Base-by-base conservation (phyloP, 1,140 invertebrate genomes). In the Calliopsis andreniformis region DNA sequence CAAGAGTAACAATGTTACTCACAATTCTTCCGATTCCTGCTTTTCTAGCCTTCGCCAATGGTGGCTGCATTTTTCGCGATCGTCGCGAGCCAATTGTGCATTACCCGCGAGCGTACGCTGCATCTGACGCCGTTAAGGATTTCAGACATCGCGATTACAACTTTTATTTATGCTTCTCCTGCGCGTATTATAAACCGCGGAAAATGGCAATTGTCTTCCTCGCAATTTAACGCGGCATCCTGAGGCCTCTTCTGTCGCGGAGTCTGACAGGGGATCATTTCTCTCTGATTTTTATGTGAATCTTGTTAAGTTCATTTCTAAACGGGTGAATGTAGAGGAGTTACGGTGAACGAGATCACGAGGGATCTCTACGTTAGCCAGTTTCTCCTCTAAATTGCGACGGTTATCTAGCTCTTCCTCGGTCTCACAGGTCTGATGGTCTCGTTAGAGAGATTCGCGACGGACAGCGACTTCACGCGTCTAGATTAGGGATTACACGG, bases 391-490 rank as follows among this genome's bases (percentile, higher is more conserved):
- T 20, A 42, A 71, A 63, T 64, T 47, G 51, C 42, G 32, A 61
- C 39, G 6, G 58, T 18, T 5, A 14, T 1, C 2, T 23, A 28
- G 20, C 72, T 58, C 51, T 39, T 58, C 32, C 42, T 42, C 32
- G 23, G 42, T 61, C 61, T 69, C 55, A 32, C 32, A 47, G 64
- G 66, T 47, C 45, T 49, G 59, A 75, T 75, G 71, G 30, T 75
- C 71, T 75, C 71, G 71, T 75, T 67, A 75, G 62, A 14, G 39
- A 49, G 51, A 66, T 67, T 67, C 62, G 62, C 49, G 28, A 56
- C 51, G 47, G 35, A 1, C n/a, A n/a, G n/a, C 25, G 20, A n/a
- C n/a, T 59, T 20, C 47, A 18, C 32, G 18, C 25, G 56, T 18
- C 53, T 6, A 1, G 35, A 39, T 39, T 39, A 39, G 35, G 6